Conservation (phyloP, 2,888 invertebrate species). For the Trimorus sp. region DNA sequence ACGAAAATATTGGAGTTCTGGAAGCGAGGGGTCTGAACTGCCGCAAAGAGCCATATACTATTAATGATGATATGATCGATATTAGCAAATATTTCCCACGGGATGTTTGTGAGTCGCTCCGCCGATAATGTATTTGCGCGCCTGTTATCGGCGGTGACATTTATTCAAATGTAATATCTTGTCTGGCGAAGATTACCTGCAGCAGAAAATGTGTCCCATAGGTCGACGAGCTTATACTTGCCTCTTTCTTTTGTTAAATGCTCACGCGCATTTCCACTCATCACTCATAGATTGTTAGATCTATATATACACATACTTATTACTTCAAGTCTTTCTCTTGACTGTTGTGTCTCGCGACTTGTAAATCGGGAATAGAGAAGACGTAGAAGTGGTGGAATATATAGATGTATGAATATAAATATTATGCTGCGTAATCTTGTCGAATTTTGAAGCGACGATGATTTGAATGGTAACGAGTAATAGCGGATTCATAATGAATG, state of each 20-base stretch:
- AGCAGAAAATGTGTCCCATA: slow-evolving; percentile 78
- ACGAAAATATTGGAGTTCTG: slow-evolving; percentile 24
- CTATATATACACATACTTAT: no score
- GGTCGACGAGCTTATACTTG: slow-evolving; percentile 67
- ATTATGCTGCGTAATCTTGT: no score
- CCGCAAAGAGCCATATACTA: slow-evolving; percentile 66
- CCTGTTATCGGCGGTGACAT: slow-evolving; percentile 79
- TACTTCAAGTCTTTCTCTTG: no score
- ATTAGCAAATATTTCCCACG: slow-evolving; percentile 81
- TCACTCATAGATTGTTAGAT: no score
- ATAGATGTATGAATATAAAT: no score
- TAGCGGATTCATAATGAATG: no score
- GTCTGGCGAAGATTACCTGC: slow-evolving; percentile 80
- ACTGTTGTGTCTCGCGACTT: no score
- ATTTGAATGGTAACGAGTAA: no score
- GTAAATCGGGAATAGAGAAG: no score
- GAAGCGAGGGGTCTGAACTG: slow-evolving; percentile 52
- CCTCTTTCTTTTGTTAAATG: slow-evolving; percentile 30
- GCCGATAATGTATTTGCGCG: slow-evolving; percentile 76
- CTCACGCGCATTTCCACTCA: no score
- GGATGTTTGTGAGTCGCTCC: slow-evolving; percentile 74
- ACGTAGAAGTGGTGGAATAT: no score
- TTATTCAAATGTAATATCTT: slow-evolving; percentile 82
- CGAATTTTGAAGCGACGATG: no score
- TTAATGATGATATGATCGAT: slow-evolving; percentile 81